Base-by-base conservation (phyloP, 2,113 vertebrate species). In the Rhinichthys klamathensis region DNA sequence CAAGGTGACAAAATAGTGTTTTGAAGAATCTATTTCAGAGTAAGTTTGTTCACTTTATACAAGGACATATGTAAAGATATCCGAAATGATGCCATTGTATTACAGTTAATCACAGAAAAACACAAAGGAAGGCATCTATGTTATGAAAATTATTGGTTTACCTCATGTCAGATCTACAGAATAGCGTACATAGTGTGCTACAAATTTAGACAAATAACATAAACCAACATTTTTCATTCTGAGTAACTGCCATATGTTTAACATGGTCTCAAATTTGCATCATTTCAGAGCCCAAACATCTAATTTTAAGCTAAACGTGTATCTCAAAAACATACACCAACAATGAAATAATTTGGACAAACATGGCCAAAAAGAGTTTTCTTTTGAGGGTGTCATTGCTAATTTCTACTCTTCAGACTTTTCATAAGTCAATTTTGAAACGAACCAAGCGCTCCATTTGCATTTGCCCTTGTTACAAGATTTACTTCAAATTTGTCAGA, bases 111-210 rank as follows among this genome's bases (percentile, higher is more conserved):
- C 49, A 83, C 23, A 70, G 27, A 76, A 32, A 21, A 83, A 70
- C 61, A 78, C 70, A 77, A 74, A 89, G 58, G 77, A 87, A 84
- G 87, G 51, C 73, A 80, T 82, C 63, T 74, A 89, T 82, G 30
- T 86, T 73, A 85, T 4, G 35, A 83, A 49, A 80, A 35, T 11
- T 25, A 58, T 32, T 67, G 32, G 54, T 67, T 84, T 84, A 74
- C 63, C 74, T 51, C 83, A 70, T 78, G 11, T 87, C 32, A 83
- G 65, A 86, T 60, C 76, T 79, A 72, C 27, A 25, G 87, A 87
- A 67, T 35, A 11, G 32, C 3, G n/a, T 49, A 74, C 83, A 80
- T 82, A 89, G 80, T 87, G 85, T 86, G 88, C 80, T 61, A 72
- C n/a, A 85, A 63, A 60, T 25, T 80, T 70, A 44, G 38, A 46